A percentile compares a stretch with the other conserved stretches of the same genome.
Conservation (phyloP, 1,140 invertebrate genomes). For the Pogonognathellus flavescens region DNA sequence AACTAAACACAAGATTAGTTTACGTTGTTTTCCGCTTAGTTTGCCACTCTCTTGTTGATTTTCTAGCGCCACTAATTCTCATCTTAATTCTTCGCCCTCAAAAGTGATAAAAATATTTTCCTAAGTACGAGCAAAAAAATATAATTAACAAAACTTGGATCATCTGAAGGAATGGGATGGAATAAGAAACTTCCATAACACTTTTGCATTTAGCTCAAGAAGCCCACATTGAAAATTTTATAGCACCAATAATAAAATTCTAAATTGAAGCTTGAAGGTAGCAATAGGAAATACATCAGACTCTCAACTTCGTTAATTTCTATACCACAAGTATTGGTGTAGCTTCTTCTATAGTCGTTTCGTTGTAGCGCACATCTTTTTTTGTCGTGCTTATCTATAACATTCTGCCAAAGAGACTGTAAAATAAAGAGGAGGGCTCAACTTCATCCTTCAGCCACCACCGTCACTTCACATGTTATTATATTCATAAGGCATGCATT, state of each 20-base stretch:
- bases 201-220: too few species aligned
- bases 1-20: slow-evolving; percentile 31
- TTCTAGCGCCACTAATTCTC: slow-evolving; percentile 36
- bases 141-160: slow-evolving; percentile 27
- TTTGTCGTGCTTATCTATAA: slow-evolving; percentile 27
- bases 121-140: not conserved
- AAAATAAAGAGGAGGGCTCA: slow-evolving; percentile 43
- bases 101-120: not conserved
- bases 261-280: too few species aligned
- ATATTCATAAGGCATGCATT: slow-evolving; percentile 43
- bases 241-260: not conserved
- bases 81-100: slow-evolving; percentile 20
- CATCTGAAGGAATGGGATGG: not conserved
- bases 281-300: too few species aligned
- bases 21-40: slow-evolving; percentile 5
- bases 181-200: too few species aligned
- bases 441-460: slow-evolving; percentile 47
- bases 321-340: too few species aligned
- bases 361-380: slow-evolving; percentile 15
- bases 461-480: slow-evolving; percentile 48
- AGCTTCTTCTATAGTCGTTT: too few species aligned
- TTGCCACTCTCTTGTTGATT: slow-evolving; percentile 40
- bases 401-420: slow-evolving; percentile 25
- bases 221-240: too few species aligned
- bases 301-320: too few species aligned